Evolutionary conservation across 2,888 invertebrate genomes (phyloP), one percentile per base, ranked within the genome.

Genomic region (Pelosia muscerda): DNA sequence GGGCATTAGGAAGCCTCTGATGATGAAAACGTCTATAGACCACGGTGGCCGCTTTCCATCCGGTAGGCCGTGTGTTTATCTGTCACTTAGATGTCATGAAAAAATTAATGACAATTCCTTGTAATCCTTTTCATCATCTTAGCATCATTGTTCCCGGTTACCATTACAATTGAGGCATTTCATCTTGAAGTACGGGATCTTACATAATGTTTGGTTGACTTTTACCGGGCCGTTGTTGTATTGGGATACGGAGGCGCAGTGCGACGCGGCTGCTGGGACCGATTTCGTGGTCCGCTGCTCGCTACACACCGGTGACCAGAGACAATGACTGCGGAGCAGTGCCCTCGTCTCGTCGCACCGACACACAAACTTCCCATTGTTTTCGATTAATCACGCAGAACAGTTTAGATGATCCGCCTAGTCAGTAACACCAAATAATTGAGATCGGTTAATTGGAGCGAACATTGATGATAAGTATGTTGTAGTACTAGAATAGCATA

Each of bases 251-350:
- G 71, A 81, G 75, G 76, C 75, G 77, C 78, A 79, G 78, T 79
- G 72, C 73, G 76, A 73, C 81, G 84, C 81, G 86, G 85, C 88
- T 88, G 85, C 88, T 88, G 87, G 88, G 88, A 91, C 84, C 91
- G 93, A 94, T 94, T 93, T 94, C 91, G 91, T 93, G 93, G 89
- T 93, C 89, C 88, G 90, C 86, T 92, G 92, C 77, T 77, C 86
- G 89, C 89, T 86, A 93, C 93, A 93, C 91, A 87, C 91, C 92
- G 90, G 83, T 94, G 93, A 81, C 76, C 88, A 86, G 81, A 89
- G 86, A 94, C 94, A 94, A 94, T 93, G 88, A 85, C 82, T 79
- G 78, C 87, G 81, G 90, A 88, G 90, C 92, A 89, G 82, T 90
- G 91, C 89, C 91, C 91, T 87, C 88, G 72, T 79, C 81, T 84